Percentiles rank a stretch among this genome's conserved stretches.
Evolutionary conservation across 2,113 vertebrate genomes (phyloP).

Genomic region (Grammomys surdaster): DNA sequence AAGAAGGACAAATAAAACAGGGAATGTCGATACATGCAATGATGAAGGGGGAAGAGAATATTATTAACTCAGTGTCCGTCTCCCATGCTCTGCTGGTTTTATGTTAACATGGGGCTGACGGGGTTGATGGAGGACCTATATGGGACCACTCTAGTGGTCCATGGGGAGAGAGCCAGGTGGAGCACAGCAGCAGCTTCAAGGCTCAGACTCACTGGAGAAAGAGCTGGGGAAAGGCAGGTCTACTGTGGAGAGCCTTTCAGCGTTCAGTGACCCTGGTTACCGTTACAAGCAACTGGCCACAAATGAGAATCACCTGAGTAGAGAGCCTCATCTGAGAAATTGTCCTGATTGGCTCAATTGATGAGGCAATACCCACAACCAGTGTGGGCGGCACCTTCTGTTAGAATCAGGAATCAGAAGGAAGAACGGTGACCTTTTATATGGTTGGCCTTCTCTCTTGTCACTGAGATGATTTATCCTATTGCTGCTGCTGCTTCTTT

Average conservation of each 20-base stretch:
- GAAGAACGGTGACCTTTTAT: background rate
- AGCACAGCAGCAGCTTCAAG: fast-evolving
- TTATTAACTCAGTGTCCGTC: background rate
- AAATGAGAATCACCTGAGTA: background rate
- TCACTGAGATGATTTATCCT: background rate
- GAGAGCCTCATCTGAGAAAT: background rate
- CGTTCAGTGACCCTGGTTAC: fast-evolving
- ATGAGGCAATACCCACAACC: background rate
- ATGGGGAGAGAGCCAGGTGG: background rate
- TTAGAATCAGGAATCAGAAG: background rate
- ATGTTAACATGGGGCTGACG: background rate
- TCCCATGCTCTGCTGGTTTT: background rate
- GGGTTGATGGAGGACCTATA: background rate
- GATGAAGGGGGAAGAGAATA: background rate
- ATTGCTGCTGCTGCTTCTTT: background rate
- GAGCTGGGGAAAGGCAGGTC: background rate
- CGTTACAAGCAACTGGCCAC: background rate
- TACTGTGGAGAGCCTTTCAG: fast-evolving
- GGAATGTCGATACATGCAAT: background rate
- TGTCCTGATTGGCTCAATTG: background rate
- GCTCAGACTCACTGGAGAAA: background rate
- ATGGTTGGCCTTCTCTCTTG: background rate
- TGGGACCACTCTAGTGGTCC: background rate
- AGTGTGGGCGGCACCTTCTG: background rate
- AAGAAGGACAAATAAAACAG: background rate